Percentiles rank a stretch among this genome's conserved stretches.
Conservation (phyloP, 2,888 invertebrate genomes). For the Plagodis pulveraria region DNA sequence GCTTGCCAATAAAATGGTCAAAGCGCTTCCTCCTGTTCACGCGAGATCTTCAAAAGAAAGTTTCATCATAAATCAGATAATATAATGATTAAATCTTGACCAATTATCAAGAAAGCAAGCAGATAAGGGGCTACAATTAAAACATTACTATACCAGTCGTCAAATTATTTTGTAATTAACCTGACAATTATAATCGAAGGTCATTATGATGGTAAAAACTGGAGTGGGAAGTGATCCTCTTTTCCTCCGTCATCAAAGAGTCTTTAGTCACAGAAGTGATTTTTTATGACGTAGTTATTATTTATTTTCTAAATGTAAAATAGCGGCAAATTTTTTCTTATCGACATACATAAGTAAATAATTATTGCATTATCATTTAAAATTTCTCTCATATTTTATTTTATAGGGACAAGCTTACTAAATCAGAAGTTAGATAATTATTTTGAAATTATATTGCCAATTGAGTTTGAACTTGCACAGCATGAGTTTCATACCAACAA, state of each 20-base stretch:
- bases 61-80: slow-evolving; percentile 43
- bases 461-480: no score
- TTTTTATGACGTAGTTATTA: not conserved
- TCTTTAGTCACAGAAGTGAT: slow-evolving; percentile 27
- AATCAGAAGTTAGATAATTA: no score
- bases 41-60: slow-evolving; percentile 22
- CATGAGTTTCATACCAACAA: no score
- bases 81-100: slow-evolving; percentile 65
- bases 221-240: slow-evolving; percentile 71
- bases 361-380: no score
- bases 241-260: slow-evolving; percentile 60
- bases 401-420: no score
- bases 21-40: no score
- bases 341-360: no score
- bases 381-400: no score
- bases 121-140: slow-evolving; percentile 76
- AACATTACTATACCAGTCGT: slow-evolving; percentile 75
- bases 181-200: slow-evolving; percentile 77
- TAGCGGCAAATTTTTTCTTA: no score
- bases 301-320: no score
- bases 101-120: slow-evolving; percentile 63
- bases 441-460: no score
- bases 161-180: slow-evolving; percentile 80
- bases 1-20: no score
- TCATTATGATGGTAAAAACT: slow-evolving; percentile 75